These are phyloP conservation scores for Marcusenius ussheri DNA, from an alignment of 2,113 vertebrate genomes.

Conservation along the genomic window DNA sequence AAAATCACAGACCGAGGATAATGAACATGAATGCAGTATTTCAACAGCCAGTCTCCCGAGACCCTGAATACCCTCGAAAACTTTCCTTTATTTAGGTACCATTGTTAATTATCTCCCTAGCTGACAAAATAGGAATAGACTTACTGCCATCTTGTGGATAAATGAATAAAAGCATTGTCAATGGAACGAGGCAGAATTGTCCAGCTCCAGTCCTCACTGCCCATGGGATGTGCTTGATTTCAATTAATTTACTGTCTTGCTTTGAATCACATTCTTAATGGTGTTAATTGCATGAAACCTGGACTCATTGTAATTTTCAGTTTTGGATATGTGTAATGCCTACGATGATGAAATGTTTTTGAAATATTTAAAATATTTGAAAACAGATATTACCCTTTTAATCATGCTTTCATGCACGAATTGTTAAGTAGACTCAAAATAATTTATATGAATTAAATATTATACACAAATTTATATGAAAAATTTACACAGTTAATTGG, in stretches of 20 bases:
- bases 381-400: not conserved
- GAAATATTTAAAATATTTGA: not conserved
- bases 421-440: not conserved
- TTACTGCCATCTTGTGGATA: slow-evolving; percentile 56
- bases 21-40: not conserved
- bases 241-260: not conserved
- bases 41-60: not conserved
- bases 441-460: not conserved
- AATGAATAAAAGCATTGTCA: slow-evolving; percentile 19
- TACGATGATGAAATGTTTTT: not conserved
- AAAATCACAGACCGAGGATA: slow-evolving; percentile 2
- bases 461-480: not conserved
- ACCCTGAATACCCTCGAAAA: not conserved
- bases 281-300: not conserved
- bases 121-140: slow-evolving; percentile 28
- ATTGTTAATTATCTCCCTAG: slow-evolving; percentile 5
- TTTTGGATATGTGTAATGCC: not conserved
- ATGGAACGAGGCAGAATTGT: not conserved
- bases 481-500: not conserved
- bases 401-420: not conserved
- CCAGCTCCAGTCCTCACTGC: not conserved
- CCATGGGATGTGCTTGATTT: not conserved
- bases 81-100: not conserved
- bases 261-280: not conserved
- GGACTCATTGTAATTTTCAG: not conserved